These are phyloP conservation scores for Drosophila santomea DNA, from an alignment of 1,140 invertebrate species.

Conservation along the genomic window DNA sequence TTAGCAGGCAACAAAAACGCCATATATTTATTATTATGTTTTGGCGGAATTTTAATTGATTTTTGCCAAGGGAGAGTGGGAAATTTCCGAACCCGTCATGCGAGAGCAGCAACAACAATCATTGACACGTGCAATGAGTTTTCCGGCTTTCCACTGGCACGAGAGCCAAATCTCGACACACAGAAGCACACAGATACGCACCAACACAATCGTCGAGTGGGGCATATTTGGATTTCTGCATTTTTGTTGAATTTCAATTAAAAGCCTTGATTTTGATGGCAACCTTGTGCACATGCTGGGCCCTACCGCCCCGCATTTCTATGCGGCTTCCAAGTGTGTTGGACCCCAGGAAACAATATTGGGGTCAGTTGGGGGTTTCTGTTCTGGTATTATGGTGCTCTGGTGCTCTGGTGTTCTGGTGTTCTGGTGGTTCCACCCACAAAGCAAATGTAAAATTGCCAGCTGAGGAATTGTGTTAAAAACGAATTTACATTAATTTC, in stretches of 20 bases:
- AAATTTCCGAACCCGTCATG: conserved; percentile 6
- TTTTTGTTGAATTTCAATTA: conserved; percentile 82
- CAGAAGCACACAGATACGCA: conserved; percentile 27
- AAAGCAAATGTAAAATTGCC: conserved; percentile 70
- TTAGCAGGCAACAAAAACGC: conserved; percentile 24
- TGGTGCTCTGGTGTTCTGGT: conserved; percentile 6
- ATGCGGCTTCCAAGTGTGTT: conserved; percentile 13
- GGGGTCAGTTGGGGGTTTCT: conserved; percentile 25
- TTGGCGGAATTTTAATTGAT: conserved; percentile 60
- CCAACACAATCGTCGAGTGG: not conserved
- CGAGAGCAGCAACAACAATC: conserved; percentile 27
- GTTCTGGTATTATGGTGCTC: not conserved
- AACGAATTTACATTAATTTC: conserved; percentile 78
- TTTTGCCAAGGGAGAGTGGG: conserved; percentile 3
- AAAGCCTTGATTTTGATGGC: conserved; percentile 81
- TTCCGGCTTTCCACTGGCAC: conserved; percentile 42
- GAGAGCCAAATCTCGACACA: conserved; percentile 30
- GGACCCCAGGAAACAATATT: conserved; percentile 29
- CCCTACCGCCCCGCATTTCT: not conserved
- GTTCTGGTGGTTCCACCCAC: conserved; percentile 16
- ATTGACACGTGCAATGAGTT: conserved; percentile 42
- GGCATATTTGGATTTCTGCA: conserved; percentile 57
- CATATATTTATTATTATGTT: conserved; percentile 46
- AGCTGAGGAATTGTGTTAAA: conserved; percentile 72
- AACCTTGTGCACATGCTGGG: conserved; percentile 68